These are phyloP conservation scores for Panurus biarmicus DNA, from an alignment of 2,113 vertebrate species.

Conservation along the genomic window DNA sequence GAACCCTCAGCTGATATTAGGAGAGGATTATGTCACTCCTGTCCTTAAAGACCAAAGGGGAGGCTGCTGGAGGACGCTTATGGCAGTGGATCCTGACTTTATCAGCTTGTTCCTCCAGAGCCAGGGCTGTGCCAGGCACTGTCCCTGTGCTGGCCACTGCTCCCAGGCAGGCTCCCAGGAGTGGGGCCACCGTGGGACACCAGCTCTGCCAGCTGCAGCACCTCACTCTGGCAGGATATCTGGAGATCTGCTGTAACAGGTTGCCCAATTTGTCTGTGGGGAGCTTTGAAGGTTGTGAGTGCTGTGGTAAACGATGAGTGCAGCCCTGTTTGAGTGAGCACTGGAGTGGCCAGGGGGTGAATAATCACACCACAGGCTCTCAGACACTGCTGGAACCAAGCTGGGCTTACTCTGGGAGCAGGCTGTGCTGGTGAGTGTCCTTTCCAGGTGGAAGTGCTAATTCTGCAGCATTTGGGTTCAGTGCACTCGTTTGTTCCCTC, in stretches of 20 bases:
- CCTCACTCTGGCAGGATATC: neutral
- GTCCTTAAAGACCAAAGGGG: neutral
- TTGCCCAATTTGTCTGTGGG: neutral
- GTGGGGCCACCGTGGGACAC: fast-evolving
- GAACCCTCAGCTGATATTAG: neutral
- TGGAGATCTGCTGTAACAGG: neutral
- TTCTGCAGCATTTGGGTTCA: neutral
- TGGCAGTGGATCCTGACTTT: neutral
- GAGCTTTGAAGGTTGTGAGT: neutral
- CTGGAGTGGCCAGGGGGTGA: neutral
- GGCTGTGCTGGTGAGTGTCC: neutral
- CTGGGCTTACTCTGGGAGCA: neutral
- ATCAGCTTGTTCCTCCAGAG: neutral
- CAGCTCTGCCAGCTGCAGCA: neutral
- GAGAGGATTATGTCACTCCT: slow-evolving; percentile 25
- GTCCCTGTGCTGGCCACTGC: neutral
- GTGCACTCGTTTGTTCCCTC: neutral
- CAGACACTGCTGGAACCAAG: neutral
- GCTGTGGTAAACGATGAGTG: neutral
- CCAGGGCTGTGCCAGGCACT: neutral
- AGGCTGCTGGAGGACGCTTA: neutral
- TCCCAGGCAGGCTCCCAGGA: neutral
- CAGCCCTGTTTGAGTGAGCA: neutral
- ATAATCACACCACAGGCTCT: neutral
- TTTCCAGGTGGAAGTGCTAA: neutral